phyloP scores from a whole-genome alignment of 2,888 invertebrate species.

The Ichneumon xanthorius region DNA sequence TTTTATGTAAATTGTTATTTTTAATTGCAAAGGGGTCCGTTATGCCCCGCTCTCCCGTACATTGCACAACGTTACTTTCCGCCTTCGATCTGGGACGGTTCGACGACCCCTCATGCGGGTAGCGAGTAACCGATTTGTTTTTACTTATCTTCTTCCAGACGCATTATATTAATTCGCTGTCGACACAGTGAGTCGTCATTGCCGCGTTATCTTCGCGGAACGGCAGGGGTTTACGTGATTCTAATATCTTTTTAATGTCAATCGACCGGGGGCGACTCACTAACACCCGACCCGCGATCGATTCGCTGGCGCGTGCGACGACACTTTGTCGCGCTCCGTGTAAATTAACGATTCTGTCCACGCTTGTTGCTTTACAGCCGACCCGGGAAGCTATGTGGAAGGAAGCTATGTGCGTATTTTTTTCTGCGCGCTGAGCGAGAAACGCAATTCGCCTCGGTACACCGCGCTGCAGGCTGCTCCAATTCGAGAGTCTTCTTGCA shows the following conservation, averaged over 20 bases:
- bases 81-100: conserved; percentile 14
- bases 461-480: neutral
- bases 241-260: neutral
- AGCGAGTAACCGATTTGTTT: neutral
- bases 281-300: neutral
- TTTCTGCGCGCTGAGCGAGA: neutral
- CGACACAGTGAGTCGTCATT: neutral
- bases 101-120: conserved; percentile 14
- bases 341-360: neutral
- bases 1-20: neutral
- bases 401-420: neutral
- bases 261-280: neutral
- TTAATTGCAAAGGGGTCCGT: conserved; percentile 1
- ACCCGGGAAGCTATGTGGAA: neutral
- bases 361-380: neutral
- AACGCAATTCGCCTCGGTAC: neutral
- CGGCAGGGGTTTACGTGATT: neutral
- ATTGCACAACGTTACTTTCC: neutral
- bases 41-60: neutral
- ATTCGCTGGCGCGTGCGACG: neutral
- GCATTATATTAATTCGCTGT: neutral
- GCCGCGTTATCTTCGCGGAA: neutral
- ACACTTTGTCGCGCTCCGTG: neutral
- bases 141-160: neutral
- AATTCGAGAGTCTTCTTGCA: neutral